These are phyloP conservation scores for Zaprionus taronus DNA, from an alignment of 1,140 invertebrate genomes.

Conservation along the genomic window DNA sequence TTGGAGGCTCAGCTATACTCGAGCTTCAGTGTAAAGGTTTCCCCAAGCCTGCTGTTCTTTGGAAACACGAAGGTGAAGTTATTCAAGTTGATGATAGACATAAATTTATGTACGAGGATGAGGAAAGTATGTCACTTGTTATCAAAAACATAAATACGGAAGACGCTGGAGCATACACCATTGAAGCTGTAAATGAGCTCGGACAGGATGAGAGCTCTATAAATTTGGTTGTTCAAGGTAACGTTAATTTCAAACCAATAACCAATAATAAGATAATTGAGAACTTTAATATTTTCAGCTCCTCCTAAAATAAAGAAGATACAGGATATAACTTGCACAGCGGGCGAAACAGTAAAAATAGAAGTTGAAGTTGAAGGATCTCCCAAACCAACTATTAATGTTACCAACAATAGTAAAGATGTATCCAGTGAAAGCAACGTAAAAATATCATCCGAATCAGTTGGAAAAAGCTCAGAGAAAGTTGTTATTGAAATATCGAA, in stretches of 20 bases:
- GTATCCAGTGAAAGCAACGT: slow-evolving; percentile 89
- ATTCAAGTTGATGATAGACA: slow-evolving; percentile 92
- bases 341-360: slow-evolving; percentile 89
- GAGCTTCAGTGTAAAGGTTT: slow-evolving; percentile 97
- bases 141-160: slow-evolving; percentile 94
- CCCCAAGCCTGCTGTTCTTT: slow-evolving; percentile 95
- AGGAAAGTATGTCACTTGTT: slow-evolving; percentile 94
- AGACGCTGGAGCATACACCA: slow-evolving; percentile 94
- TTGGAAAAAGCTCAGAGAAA: slow-evolving; percentile 84
- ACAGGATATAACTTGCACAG: slow-evolving; percentile 89
- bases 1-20: slow-evolving; percentile 96
- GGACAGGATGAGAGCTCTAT: slow-evolving; percentile 92
- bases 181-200: slow-evolving; percentile 94
- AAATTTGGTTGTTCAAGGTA: slow-evolving; percentile 90
- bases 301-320: slow-evolving; percentile 94
- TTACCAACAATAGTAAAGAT: slow-evolving; percentile 94
- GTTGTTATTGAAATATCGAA: slow-evolving; percentile 93
- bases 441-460: slow-evolving; percentile 88
- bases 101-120: slow-evolving; percentile 96
- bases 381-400: slow-evolving; percentile 91
- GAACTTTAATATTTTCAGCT: slow-evolving; percentile 64
- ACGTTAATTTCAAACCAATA: background rate
- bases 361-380: slow-evolving; percentile 93
- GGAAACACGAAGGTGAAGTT: slow-evolving; percentile 93
- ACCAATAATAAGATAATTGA: background rate